Percentiles rank a stretch among this genome's conserved stretches.
Evolutionary conservation across 2,888 invertebrate species (phyloP).

Genomic region (Craniophora ligustri): DNA sequence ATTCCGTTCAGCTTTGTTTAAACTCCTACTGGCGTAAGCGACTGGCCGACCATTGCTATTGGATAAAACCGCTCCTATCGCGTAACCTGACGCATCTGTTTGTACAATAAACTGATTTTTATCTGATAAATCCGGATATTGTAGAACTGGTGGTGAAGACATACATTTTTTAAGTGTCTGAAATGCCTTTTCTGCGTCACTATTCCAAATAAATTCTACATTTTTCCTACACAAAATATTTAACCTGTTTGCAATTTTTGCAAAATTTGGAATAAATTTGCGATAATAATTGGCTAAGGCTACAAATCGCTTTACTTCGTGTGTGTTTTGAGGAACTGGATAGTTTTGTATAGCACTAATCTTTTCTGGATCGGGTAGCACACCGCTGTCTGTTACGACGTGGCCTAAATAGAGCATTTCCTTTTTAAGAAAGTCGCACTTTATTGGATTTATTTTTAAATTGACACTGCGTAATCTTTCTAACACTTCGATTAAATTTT

Average conservation of each 20-base stretch:
- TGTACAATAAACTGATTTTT: no score
- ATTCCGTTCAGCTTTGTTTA: conserved; percentile 3
- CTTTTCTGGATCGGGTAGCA: no score
- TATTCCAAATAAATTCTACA: background rate
- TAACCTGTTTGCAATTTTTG: background rate
- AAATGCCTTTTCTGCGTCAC: background rate
- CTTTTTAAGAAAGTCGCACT: background rate
- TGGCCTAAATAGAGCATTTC: no score
- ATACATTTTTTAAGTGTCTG: background rate
- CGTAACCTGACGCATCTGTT: background rate
- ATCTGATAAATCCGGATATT: conserved; percentile 2
- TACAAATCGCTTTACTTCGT: no score
- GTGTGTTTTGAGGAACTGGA: no score
- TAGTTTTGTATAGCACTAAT: no score
- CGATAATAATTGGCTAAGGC: background rate
- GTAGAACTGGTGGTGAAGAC: background rate
- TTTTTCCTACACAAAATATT: conserved; percentile 1
- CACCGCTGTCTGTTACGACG: no score
- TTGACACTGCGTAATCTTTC: background rate
- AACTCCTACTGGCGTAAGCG: background rate
- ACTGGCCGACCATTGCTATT: background rate
- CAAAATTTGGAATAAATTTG: background rate
- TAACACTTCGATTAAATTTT: background rate
- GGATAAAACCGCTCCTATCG: background rate
- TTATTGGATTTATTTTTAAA: background rate